These are phyloP conservation scores for Pristionchus arcanus DNA, from an alignment of 2,888 invertebrate genomes.

Conservation along the genomic window DNA sequence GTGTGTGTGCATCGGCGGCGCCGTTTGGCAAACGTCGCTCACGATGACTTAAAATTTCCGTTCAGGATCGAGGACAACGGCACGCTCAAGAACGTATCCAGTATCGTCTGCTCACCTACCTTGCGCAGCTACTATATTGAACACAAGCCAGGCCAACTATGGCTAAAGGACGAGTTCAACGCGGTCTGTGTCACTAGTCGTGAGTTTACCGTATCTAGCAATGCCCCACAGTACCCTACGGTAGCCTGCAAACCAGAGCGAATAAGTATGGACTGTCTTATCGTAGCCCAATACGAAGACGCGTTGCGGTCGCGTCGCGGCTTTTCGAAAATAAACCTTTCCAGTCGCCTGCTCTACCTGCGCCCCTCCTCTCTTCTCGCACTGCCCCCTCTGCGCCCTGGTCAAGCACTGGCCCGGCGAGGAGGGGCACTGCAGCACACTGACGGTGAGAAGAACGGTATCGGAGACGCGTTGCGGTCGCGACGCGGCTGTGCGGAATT, in stretches of 20 bases:
- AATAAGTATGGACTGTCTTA: no score
- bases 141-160: neutral
- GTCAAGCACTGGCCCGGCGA: neutral
- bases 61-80: neutral
- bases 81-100: neutral
- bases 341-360: neutral
- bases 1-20: neutral
- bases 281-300: no score
- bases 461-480: conserved; percentile 29
- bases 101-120: neutral
- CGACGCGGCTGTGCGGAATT: neutral
- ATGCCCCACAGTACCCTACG: neutral
- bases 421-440: neutral
- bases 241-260: no score
- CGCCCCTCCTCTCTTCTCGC: neutral
- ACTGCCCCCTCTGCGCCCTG: neutral
- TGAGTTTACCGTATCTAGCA: neutral
- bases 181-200: neutral
- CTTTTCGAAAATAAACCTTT: neutral
- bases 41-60: neutral
- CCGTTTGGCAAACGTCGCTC: neutral
- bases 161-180: neutral
- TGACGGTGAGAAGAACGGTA: neutral
- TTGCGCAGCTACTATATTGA: neutral
- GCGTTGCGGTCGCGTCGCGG: no score